Conservation (phyloP, 30 jellyfish, hydroid and myxozoan species). For the Pelagia noctiluca region DNA sequence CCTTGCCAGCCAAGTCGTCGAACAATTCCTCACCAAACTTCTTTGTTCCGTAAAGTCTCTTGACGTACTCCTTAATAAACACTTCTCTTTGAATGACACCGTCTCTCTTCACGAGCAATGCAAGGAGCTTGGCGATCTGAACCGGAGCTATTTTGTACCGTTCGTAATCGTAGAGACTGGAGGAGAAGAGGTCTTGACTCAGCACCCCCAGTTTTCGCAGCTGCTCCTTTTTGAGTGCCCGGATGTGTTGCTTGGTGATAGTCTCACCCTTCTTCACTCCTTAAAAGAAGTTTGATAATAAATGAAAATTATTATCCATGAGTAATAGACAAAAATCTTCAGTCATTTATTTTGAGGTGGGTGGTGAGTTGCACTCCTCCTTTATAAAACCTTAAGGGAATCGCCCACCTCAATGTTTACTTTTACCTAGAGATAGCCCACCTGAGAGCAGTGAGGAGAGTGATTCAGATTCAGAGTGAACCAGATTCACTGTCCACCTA, state of each 20-base stretch:
- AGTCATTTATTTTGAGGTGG: too few relatives aligned
- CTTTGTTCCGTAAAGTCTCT: conserved; percentile 55
- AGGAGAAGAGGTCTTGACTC: conserved; percentile 45
- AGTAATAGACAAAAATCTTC: neutral
- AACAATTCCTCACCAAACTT: conserved; percentile 20
- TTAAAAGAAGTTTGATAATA: conserved; percentile 12
- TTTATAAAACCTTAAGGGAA: too few relatives aligned
- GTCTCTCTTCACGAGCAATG: conserved; percentile 43
- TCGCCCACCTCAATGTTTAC: too few relatives aligned
- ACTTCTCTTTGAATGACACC: conserved; percentile 28
- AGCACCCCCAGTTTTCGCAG: conserved; percentile 62
- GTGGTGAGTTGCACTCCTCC: too few relatives aligned
- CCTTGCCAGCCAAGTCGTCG: conserved; percentile 27
- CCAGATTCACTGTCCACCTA: too few relatives aligned
- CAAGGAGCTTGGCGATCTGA: conserved; percentile 48
- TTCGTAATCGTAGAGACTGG: conserved; percentile 73
- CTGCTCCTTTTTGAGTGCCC: conserved; percentile 61
- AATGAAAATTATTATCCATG: conserved; percentile 3
- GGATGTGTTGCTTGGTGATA: conserved; percentile 48
- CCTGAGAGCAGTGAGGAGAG: too few relatives aligned
- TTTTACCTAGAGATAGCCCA: too few relatives aligned
- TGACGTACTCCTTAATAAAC: conserved; percentile 33
- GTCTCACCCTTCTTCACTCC: conserved; percentile 51
- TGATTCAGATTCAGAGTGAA: too few relatives aligned
- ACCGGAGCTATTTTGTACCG: conserved; percentile 39